Conservation (phyloP, 1,140 invertebrate genomes). For the Diprion similis region DNA sequence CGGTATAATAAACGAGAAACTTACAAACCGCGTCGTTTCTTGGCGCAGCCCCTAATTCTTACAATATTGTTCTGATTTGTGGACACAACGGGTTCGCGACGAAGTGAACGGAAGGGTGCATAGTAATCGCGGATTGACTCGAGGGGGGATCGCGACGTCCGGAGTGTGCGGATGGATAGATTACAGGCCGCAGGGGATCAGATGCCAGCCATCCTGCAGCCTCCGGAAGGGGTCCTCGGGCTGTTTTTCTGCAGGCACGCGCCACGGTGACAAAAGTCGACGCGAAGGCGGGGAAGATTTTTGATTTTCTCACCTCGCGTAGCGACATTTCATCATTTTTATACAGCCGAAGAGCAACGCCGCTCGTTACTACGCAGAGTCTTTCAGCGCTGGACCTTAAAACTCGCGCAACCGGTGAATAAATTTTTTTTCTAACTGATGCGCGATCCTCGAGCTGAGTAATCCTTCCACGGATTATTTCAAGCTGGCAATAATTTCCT, state of each 20-base stretch:
- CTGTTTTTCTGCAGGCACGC: neutral
- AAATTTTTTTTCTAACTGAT: neutral
- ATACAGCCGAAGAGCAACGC: too few species aligned
- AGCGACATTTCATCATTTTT: neutral
- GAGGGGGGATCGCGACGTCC: slow-evolving; percentile 35
- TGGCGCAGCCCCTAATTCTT: neutral
- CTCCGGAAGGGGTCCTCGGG: neutral
- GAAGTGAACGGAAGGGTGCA: slow-evolving; percentile 51
- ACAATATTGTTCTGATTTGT: slow-evolving; percentile 45
- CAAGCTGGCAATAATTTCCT: neutral
- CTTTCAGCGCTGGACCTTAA: too few species aligned
- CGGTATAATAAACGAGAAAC: slow-evolving; percentile 15
- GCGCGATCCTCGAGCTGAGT: neutral
- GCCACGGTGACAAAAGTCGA: slow-evolving; percentile 5
- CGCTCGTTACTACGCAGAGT: too few species aligned
- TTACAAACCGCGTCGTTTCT: slow-evolving; percentile 21
- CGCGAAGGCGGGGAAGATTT: slow-evolving; percentile 45
- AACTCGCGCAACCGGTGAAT: too few species aligned
- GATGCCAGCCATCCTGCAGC: neutral
- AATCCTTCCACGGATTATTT: neutral
- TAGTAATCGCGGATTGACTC: slow-evolving; percentile 58
- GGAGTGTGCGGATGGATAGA: slow-evolving; percentile 50
- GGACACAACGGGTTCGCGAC: slow-evolving; percentile 15
- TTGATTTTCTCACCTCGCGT: neutral
- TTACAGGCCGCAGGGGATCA: slow-evolving; percentile 55